Evolutionary conservation across 2,888 invertebrate species (phyloP).

Genomic region (Agrochola macilenta): DNA sequence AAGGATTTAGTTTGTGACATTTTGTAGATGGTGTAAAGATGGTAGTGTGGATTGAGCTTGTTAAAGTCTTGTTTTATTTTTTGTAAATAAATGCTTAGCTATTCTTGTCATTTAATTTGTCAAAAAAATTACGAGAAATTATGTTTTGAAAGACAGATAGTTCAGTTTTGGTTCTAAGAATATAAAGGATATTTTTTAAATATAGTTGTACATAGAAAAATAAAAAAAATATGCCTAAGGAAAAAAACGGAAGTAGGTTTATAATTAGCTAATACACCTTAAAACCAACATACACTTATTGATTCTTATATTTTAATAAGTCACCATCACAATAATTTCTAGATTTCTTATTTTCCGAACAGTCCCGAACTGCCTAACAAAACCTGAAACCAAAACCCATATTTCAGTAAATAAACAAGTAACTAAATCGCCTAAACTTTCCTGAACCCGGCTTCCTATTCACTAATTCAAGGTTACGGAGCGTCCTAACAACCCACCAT

Average conservation of each 20-base stretch:
- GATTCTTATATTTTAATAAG: background rate
- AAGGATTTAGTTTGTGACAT: constrained; percentile 39
- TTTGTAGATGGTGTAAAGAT: background rate
- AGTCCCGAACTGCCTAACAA: background rate
- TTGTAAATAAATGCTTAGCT: background rate
- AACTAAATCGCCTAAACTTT: background rate
- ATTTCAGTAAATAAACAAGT: background rate
- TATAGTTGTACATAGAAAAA: no score
- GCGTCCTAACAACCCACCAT: constrained; percentile 5
- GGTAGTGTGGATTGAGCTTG: background rate
- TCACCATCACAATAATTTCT: background rate
- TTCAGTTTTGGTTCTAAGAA: background rate
- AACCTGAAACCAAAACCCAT: background rate
- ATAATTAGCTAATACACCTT: no score
- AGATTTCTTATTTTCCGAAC: no score
- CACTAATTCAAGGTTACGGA: constrained; percentile 13
- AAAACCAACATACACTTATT: no score
- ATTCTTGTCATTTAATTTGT: background rate
- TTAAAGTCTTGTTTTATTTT: background rate
- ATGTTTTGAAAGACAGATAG: background rate
- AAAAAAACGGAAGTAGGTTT: background rate
- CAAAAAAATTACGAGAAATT: background rate
- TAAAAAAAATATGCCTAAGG: no score
- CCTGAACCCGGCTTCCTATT: constrained; percentile 12
- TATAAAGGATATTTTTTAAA: no score